phyloP scores from a whole-genome alignment of 2,797 vertebrate species.

The Bradypus variegatus region DNA sequence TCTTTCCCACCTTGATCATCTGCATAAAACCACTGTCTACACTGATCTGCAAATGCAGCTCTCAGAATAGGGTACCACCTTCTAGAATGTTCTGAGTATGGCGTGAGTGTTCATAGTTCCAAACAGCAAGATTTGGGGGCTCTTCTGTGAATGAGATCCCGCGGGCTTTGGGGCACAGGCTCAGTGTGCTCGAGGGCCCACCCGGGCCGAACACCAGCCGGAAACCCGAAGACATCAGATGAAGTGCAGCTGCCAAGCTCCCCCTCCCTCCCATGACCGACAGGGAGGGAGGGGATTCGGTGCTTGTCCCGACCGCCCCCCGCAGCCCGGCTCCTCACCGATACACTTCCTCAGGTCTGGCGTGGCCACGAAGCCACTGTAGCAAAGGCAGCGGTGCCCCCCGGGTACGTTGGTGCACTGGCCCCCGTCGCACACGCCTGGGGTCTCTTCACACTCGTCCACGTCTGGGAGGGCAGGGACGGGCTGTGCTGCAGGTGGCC shows the following conservation, averaged over 20 bases:
- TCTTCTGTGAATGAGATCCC: not conserved
- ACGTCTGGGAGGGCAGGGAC: slow-evolving; percentile 77
- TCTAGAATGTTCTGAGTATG: too few species aligned
- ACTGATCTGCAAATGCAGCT: not conserved
- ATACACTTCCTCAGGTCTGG: slow-evolving; percentile 89
- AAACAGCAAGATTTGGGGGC: not conserved
- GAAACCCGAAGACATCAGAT: not conserved
- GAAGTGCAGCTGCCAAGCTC: not conserved
- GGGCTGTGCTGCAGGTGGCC: not conserved
- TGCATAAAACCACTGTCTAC: not conserved
- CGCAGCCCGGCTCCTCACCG: slow-evolving; percentile 73
- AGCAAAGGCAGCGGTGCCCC: slow-evolving; percentile 91
- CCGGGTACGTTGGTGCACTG: slow-evolving; percentile 92
- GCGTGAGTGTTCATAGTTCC: not conserved
- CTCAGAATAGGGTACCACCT: accelerated
- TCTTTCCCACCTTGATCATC: not conserved
- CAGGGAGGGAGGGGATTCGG: not conserved
- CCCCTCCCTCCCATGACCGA: accelerated
- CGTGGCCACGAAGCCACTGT: slow-evolving; percentile 90
- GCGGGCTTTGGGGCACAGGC: not conserved
- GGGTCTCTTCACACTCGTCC: slow-evolving; percentile 90
- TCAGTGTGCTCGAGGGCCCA: not conserved
- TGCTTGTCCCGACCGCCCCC: accelerated
- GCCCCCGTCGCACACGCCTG: slow-evolving; percentile 88
- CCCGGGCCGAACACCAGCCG: not conserved